Conservation (phyloP, 2,113 vertebrate species). For the Eleginops maclovinus region DNA sequence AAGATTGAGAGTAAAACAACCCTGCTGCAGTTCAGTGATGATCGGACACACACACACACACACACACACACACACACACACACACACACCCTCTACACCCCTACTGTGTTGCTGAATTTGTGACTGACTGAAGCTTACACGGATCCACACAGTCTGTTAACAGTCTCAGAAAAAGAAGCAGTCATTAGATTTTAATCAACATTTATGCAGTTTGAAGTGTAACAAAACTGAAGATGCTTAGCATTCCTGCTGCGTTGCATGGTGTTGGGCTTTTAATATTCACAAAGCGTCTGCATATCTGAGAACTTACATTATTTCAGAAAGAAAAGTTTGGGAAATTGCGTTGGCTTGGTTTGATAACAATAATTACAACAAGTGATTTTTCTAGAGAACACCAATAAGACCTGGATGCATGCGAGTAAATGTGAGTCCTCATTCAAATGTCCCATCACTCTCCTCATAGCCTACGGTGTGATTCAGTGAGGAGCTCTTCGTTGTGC, state of each 20-base stretch:
- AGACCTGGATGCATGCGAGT: slow-evolving; percentile 21
- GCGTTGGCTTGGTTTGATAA: slow-evolving; percentile 22
- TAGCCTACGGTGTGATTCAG: slow-evolving; percentile 57
- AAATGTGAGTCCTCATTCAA: slow-evolving; percentile 67
- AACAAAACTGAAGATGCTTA: slow-evolving; percentile 27
- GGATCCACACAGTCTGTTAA: slow-evolving; percentile 25
- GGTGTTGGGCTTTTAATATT: slow-evolving; percentile 33
- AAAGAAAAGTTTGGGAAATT: slow-evolving; percentile 43
- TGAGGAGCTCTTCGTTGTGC: slow-evolving; percentile 44
- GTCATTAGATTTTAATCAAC: slow-evolving; percentile 16
- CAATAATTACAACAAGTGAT: slow-evolving; percentile 41
- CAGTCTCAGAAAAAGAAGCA: slow-evolving; percentile 20
- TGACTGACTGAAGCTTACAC: slow-evolving; percentile 39
- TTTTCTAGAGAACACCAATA: slow-evolving; percentile 37
- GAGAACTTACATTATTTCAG: slow-evolving; percentile 20
- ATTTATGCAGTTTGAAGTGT: slow-evolving; percentile 25
- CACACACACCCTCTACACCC: no score
- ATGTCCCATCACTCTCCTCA: slow-evolving; percentile 53
- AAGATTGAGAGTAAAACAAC: neutral
- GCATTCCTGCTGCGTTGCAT: slow-evolving; percentile 16
- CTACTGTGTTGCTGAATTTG: neutral
- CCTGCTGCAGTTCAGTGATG: slow-evolving; percentile 16
- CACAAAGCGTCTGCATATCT: neutral
- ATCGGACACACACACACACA: slow-evolving; percentile 9
- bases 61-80: no score